Conservation (phyloP, 2,797 vertebrate genomes). For the Tragelaphus eurycerus region DNA sequence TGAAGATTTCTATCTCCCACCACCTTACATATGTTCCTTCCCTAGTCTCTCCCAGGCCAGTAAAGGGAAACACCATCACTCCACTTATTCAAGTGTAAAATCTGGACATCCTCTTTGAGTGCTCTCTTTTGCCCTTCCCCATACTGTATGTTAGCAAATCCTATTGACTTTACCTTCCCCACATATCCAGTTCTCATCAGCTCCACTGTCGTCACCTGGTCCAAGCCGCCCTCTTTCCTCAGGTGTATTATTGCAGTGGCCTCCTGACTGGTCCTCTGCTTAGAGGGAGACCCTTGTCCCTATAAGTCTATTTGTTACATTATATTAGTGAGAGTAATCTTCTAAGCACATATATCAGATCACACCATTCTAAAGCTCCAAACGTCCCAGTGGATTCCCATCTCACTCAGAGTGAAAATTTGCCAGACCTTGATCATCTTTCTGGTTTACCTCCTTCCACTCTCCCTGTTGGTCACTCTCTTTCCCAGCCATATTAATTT, state of each 20-base stretch:
- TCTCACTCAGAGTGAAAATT: background rate
- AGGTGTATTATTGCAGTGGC: background rate
- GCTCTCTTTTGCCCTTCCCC: background rate
- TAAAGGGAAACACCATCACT: background rate
- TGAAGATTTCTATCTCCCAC: background rate
- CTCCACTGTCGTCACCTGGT: background rate
- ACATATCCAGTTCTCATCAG: background rate
- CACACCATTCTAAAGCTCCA: background rate
- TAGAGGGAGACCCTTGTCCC: background rate
- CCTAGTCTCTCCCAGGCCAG: background rate
- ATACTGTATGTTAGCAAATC: background rate
- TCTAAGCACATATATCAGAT: background rate
- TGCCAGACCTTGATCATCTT: background rate
- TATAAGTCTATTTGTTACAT: background rate
- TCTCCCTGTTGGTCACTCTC: background rate
- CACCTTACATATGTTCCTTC: background rate
- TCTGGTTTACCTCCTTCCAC: background rate
- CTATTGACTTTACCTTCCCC: background rate
- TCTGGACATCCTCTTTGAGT: background rate
- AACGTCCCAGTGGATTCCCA: background rate
- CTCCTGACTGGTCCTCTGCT: background rate
- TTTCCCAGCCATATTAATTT: background rate
- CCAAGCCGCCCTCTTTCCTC: background rate
- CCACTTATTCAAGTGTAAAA: background rate
- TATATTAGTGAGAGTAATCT: background rate